phyloP scores from a whole-genome alignment of 2,797 vertebrate species.

The Poeciliopsis gracilis region DNA sequence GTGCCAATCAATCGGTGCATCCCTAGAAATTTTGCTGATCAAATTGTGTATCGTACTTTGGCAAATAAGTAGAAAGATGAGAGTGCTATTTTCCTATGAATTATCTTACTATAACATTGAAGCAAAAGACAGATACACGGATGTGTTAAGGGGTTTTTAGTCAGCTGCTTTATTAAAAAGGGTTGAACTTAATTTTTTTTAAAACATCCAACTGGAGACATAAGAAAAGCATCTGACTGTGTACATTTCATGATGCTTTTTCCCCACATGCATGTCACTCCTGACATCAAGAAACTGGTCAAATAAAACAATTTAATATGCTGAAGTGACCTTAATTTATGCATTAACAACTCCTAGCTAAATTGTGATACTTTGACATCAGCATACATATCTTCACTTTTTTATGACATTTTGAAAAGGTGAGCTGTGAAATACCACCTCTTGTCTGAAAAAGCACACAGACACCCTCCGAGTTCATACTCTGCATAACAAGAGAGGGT shows the following conservation, averaged over 20 bases:
- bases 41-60: neutral
- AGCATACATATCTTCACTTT: constrained; percentile 40
- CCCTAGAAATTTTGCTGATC: neutral
- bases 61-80: neutral
- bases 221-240: constrained; percentile 9
- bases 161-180: neutral
- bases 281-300: neutral
- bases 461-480: constrained; percentile 46
- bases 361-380: constrained; percentile 47
- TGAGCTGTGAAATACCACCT: constrained; percentile 56
- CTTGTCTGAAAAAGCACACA: constrained; percentile 49
- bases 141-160: neutral
- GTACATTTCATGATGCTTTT: neutral
- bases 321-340: constrained; percentile 19
- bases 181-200: constrained; percentile 3
- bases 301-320: constrained; percentile 16
- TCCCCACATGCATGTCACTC: neutral
- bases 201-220: constrained; percentile 19
- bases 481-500: constrained; percentile 53
- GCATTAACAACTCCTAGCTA: constrained; percentile 29
- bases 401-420: constrained; percentile 67
- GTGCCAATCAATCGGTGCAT: no score
- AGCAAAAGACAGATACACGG: neutral
- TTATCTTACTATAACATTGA: neutral
- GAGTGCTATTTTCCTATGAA: neutral